Evolutionary conservation across 2,888 invertebrate species (phyloP).

Genomic region (Gryllus longicercus): DNA sequence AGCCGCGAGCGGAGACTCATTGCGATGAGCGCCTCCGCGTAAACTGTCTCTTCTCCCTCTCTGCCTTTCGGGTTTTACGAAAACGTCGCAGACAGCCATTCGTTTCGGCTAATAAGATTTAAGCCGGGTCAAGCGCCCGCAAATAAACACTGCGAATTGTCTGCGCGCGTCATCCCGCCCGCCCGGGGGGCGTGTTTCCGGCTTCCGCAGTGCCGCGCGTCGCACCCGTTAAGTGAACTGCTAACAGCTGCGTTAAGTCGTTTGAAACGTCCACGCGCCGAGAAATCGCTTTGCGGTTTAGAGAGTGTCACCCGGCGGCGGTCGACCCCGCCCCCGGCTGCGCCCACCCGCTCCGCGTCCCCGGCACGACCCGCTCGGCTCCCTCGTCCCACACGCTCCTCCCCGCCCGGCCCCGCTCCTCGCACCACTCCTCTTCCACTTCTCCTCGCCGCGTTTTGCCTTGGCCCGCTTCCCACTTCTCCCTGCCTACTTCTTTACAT

Average conservation of each 20-base stretch:
- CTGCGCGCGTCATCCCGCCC: background rate
- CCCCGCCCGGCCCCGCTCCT: background rate
- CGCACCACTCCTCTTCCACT: no score
- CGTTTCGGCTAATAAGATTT: constrained; percentile 2
- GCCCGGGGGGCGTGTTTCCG: background rate
- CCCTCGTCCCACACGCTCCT: background rate
- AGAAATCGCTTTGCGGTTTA: background rate
- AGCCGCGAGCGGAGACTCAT: background rate
- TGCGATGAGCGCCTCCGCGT: background rate
- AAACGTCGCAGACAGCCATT: background rate
- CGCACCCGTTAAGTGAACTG: background rate
- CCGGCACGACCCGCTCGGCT: background rate
- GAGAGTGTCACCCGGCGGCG: background rate
- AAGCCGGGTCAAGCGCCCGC: background rate
- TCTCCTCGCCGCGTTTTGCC: no score
- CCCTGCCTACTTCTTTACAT: no score
- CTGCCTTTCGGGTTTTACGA: background rate
- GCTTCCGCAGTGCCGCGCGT: background rate
- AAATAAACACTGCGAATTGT: background rate
- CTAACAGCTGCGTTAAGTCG: constrained; percentile 11
- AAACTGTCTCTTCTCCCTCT: background rate
- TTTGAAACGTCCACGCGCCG: background rate
- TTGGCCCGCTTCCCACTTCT: no score
- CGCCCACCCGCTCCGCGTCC: background rate
- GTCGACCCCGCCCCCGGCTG: background rate